phyloP scores from a whole-genome alignment of 2,797 vertebrate species.

The Microctenopoma lineatum region DNA sequence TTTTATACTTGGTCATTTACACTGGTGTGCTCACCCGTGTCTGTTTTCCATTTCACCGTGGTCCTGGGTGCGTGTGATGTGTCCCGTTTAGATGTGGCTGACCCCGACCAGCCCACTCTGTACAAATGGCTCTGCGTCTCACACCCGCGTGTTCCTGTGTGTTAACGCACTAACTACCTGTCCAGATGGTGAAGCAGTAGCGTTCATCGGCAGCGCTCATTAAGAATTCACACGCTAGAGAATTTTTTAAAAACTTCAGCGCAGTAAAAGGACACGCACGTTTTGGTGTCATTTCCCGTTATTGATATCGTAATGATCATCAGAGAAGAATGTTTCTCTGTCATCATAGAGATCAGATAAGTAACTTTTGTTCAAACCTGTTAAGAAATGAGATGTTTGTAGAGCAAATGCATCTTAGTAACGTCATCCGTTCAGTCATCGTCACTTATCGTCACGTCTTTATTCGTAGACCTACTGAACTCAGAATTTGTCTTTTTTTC shows the following conservation, averaged over 20 bases:
- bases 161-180: conserved; percentile 68
- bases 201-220: conserved; percentile 46
- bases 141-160: conserved; percentile 60
- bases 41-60: conserved; percentile 13
- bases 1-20: conserved; percentile 1
- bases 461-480: conserved; percentile 8
- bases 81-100: conserved; percentile 61
- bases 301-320: conserved; percentile 6
- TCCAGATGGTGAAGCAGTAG: conserved; percentile 73
- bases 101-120: conserved; percentile 57
- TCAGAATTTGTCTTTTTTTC: conserved; percentile 28
- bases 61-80: conserved; percentile 14
- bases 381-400: conserved; percentile 21
- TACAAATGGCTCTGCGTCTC: conserved; percentile 69
- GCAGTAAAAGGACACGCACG: conserved; percentile 2
- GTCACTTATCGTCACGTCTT: conserved; percentile 28
- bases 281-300: conserved; percentile 12
- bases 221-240: conserved; percentile 36
- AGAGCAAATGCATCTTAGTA: conserved; percentile 15
- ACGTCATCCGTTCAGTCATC: conserved; percentile 19
- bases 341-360: conserved; percentile 9
- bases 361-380: conserved; percentile 5
- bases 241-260: conserved; percentile 11
- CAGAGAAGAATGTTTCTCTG: conserved; percentile 7
- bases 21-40: not conserved